phyloP scores from a whole-genome alignment of 1,140 invertebrate species.

The Stegodyphus mimosarum region DNA sequence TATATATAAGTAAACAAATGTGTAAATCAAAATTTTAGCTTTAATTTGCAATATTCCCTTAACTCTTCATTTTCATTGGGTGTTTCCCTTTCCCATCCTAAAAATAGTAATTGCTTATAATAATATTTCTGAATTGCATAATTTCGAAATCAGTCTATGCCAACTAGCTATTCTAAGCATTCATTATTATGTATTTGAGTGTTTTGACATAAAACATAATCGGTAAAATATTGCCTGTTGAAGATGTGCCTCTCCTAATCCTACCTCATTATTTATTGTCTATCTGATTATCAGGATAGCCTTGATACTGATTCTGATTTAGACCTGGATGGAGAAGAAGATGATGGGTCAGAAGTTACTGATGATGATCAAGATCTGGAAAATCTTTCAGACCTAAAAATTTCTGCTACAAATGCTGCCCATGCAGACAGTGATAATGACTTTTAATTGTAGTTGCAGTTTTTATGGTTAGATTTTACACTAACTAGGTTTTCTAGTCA shows the following conservation, averaged over 20 bases:
- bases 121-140: no score
- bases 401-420: constrained; percentile 3
- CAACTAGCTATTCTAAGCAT: neutral
- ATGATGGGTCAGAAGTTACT: constrained; percentile 62
- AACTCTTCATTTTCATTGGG: no score
- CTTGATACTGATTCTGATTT: constrained; percentile 72
- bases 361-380: constrained; percentile 63
- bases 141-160: no score
- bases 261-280: neutral
- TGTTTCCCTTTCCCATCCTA: no score
- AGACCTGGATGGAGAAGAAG: constrained; percentile 69
- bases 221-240: neutral
- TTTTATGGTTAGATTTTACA: no score
- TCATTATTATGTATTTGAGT: neutral
- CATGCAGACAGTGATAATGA: constrained; percentile 62
- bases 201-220: neutral
- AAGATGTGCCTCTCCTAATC: constrained; percentile 2
- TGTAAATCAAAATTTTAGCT: no score
- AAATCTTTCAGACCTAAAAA: constrained; percentile 50
- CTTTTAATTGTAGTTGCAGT: constrained; percentile 12
- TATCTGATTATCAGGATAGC: constrained; percentile 62
- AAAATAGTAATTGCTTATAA: no score
- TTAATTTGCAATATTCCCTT: no score
- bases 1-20: no score
- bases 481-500: no score